These are phyloP conservation scores for Philotrypesis tridentata DNA, from an alignment of 1,140 invertebrate genomes.

Conservation along the genomic window DNA sequence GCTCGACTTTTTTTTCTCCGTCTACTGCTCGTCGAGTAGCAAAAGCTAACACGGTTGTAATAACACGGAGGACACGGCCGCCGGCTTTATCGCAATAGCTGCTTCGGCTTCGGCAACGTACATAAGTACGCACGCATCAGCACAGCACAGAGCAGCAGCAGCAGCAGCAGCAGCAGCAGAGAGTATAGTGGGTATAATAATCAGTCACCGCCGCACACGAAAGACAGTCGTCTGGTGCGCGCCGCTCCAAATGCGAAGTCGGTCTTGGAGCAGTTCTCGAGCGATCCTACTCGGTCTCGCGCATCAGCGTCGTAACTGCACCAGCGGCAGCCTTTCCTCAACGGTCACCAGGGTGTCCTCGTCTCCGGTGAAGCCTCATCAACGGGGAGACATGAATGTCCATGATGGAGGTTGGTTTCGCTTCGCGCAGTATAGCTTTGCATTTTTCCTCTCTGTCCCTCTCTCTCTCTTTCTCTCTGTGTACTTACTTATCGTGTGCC, in stretches of 20 bases:
- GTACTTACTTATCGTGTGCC: slow-evolving; percentile 15
- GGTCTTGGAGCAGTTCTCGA: slow-evolving; percentile 31
- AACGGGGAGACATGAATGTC: slow-evolving; percentile 63
- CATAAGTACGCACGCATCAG: no score
- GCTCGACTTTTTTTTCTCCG: slow-evolving; percentile 47
- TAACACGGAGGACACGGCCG: no score
- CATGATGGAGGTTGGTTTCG: slow-evolving; percentile 63
- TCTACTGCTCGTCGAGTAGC: neutral
- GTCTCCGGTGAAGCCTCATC: neutral
- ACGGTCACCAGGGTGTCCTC: neutral
- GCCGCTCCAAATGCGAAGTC: slow-evolving; percentile 23
- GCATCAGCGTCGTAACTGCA: slow-evolving; percentile 24
- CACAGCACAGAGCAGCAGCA: slow-evolving; percentile 40
- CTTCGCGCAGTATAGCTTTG: no score
- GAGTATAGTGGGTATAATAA: no score
- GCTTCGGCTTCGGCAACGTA: no score
- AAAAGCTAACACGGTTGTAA: neutral
- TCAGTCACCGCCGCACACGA: neutral
- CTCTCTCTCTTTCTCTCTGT: neutral
- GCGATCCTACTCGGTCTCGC: no score
- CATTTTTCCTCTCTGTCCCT: slow-evolving; percentile 25
- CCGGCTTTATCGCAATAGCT: slow-evolving; percentile 22
- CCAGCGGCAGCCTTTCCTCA: neutral
- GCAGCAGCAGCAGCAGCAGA: neutral
- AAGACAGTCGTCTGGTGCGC: neutral